These are phyloP conservation scores for Ischnura elegans DNA, from an alignment of 2,888 invertebrate genomes.

Conservation along the genomic window DNA sequence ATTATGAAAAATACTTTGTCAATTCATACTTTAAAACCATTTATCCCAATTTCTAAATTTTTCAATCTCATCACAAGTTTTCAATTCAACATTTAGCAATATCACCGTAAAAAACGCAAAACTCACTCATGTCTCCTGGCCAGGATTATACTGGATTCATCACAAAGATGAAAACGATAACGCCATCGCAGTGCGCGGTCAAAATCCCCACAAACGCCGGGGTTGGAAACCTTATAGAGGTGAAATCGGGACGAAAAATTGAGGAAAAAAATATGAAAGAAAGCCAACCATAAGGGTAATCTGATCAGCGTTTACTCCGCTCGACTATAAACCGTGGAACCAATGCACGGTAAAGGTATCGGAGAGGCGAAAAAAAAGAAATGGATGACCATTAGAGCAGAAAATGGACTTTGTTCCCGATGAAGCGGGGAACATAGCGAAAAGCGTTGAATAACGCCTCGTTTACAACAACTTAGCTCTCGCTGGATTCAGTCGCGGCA, in stretches of 20 bases:
- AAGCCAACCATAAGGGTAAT: slow-evolving; percentile 22
- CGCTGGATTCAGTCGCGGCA: too few relatives aligned
- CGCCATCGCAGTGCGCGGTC: too few relatives aligned
- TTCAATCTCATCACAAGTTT: too few relatives aligned
- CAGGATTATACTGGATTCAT: too few relatives aligned
- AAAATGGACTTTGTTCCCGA: background rate
- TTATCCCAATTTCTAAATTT: too few relatives aligned
- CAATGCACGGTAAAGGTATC: background rate
- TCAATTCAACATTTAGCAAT: too few relatives aligned
- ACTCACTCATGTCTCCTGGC: background rate
- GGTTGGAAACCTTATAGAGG: background rate
- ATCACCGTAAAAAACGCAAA: too few relatives aligned
- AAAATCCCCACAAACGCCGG: background rate
- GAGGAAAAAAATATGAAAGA: background rate
- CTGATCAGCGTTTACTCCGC: background rate
- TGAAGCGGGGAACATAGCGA: background rate
- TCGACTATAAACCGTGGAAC: background rate
- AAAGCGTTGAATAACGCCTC: background rate
- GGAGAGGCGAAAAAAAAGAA: background rate
- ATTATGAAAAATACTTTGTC: too few relatives aligned
- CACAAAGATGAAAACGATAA: too few relatives aligned
- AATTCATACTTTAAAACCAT: too few relatives aligned
- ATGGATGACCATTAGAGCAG: background rate
- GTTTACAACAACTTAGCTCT: too few relatives aligned
- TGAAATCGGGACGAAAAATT: background rate